Percentiles rank a stretch among this genome's conserved stretches.
These are phyloP conservation scores for Bombus pascuorum DNA, from an alignment of 1,140 invertebrate species.

Conservation along the genomic window DNA sequence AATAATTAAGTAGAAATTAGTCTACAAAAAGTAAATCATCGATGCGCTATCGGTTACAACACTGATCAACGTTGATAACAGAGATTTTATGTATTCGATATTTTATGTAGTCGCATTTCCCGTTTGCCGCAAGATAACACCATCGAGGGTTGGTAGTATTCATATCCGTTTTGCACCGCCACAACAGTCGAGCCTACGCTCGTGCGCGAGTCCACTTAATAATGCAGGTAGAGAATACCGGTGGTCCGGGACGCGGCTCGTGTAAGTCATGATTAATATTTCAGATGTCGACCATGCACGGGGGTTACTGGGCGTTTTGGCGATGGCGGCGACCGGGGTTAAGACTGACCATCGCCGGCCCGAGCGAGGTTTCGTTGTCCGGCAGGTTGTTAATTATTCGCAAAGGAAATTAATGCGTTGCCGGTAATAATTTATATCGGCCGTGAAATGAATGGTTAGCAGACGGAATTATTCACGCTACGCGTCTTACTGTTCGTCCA, in stretches of 20 bases:
- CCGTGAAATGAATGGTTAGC: constrained; percentile 70
- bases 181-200: constrained; percentile 55
- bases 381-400: constrained; percentile 77
- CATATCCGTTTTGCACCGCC: constrained; percentile 63
- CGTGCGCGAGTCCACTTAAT: constrained; percentile 71
- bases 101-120: too few relatives aligned
- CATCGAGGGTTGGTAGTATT: constrained; percentile 31
- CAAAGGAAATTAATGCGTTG: constrained; percentile 77
- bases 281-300: constrained; percentile 69
- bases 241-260: constrained; percentile 68
- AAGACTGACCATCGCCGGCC: constrained; percentile 71
- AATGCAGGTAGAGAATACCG: constrained; percentile 75
- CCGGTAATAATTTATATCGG: constrained; percentile 75
- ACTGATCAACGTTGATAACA: too few relatives aligned
- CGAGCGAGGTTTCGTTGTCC: constrained; percentile 71
- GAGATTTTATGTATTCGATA: too few relatives aligned
- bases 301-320: background rate
- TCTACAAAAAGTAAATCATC: too few relatives aligned
- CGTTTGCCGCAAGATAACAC: background rate
- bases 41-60: too few relatives aligned
- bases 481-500: constrained; percentile 53
- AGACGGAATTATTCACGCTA: constrained; percentile 75
- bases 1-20: too few relatives aligned
- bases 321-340: constrained; percentile 36
- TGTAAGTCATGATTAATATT: constrained; percentile 80